Percentiles rank a stretch among this genome's conserved stretches.
These are phyloP conservation scores for Tenodera sinensis DNA, from an alignment of 2,888 invertebrate genomes.

Conservation along the genomic window DNA sequence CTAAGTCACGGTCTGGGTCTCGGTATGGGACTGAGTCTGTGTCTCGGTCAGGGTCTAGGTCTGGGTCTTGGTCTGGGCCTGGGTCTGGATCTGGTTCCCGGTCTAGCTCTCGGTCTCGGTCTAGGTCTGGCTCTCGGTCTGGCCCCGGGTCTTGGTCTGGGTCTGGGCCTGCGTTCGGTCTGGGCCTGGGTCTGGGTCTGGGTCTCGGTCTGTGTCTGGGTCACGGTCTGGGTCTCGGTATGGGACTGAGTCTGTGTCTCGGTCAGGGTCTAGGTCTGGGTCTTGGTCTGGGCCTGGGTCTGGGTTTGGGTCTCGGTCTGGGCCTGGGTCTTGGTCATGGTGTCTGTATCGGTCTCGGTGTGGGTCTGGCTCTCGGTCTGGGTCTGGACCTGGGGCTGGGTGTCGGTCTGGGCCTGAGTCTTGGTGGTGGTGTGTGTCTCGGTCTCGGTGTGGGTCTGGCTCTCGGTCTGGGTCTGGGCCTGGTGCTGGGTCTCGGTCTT, in stretches of 20 bases:
- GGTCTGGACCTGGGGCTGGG: background rate
- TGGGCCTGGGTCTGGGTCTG: background rate
- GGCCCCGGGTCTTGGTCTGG: background rate
- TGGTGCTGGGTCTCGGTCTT: background rate
- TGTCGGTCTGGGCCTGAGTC: background rate
- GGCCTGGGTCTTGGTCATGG: conserved; percentile 36
- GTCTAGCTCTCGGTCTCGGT: too few species aligned
- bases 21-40: too few species aligned
- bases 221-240: too few species aligned
- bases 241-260: background rate
- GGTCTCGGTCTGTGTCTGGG: background rate
- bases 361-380: too few species aligned
- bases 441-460: too few species aligned
- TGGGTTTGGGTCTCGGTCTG: background rate
- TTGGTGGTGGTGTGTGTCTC: background rate
- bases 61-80: too few species aligned
- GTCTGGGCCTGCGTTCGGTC: background rate
- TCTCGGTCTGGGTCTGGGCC: background rate
- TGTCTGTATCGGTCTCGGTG: background rate
- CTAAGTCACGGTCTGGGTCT: background rate
- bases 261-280: background rate
- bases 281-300: too few species aligned
- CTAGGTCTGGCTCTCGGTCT: conserved; percentile 1
- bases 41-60: too few species aligned
- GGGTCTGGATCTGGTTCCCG: too few species aligned